Evolutionary conservation across 2,113 vertebrate species (phyloP).

Genomic region (Pogona vitticeps): DNA sequence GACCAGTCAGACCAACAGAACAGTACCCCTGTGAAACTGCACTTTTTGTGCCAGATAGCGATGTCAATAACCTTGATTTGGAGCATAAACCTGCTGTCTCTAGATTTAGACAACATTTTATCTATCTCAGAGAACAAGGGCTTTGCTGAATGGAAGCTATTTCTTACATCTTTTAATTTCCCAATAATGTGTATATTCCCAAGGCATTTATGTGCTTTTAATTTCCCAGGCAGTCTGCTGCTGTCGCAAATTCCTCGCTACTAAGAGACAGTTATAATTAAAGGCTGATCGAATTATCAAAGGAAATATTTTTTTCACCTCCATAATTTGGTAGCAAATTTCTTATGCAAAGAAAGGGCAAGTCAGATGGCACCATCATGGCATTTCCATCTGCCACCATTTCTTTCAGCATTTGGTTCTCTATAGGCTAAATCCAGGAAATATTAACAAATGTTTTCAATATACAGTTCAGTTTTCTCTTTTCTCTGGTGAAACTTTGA

Average conservation of each 20-base stretch:
- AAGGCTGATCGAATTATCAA: background rate
- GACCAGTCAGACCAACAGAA: background rate
- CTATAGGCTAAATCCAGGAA: background rate
- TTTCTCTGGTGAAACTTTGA: background rate
- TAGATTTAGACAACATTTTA: background rate
- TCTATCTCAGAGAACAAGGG: background rate
- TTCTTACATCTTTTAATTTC: background rate
- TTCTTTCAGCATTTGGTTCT: background rate
- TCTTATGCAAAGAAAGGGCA: constrained; percentile 5
- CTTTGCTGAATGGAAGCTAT: background rate
- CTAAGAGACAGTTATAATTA: constrained; percentile 7
- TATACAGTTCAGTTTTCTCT: constrained; percentile 6
- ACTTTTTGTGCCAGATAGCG: background rate
- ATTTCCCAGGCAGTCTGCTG: constrained; percentile 12
- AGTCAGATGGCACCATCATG: background rate
- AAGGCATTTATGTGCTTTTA: background rate
- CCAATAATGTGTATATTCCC: background rate
- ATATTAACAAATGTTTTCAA: background rate
- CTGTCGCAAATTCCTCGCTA: constrained; percentile 9
- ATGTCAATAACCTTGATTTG: background rate
- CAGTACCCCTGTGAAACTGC: too few species aligned
- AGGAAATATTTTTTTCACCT: background rate
- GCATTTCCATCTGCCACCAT: background rate
- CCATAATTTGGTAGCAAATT: background rate
- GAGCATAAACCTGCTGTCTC: background rate